Base-by-base conservation (phyloP, 2,113 vertebrate species). In the Peromyscus maniculatus region DNA sequence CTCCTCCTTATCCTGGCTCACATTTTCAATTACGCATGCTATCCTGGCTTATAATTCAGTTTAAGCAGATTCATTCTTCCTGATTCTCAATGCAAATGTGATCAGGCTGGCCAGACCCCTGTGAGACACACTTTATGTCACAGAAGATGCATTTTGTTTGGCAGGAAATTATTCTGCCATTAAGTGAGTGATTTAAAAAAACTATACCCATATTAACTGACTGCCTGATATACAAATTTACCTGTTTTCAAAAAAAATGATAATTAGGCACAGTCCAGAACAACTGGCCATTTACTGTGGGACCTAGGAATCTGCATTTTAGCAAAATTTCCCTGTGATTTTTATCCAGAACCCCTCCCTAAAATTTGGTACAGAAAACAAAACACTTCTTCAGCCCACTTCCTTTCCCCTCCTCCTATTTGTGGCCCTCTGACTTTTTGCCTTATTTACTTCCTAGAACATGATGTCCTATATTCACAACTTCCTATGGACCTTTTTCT, bases 31-130 rank as follows among this genome's bases (percentile, higher is more conserved):
- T 43, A 22, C 26, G 21, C 66, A 59, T 52, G 21, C 15, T 39
- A 36, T 26, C 21, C 71, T 52, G 26, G 33, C 62, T 86, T 72
- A 33, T 22, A 49, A 46, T 74, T 89, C 39, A 69, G 57, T 55
- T 75, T 55, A 87, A 21, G 21, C 39, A 43, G n/a, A 66, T 91
- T 77, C 62, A 1, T 55, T 82, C 26, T 78, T 55, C 21, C 28
- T 69, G 67, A 43, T 71, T 93, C 91, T 75, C 75, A 55, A 72
- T 94, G 87, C 46, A 71, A 64, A 55, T 95, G 39, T 72, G 43
- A 26, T 88, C 43, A 52, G 26, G 8, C 43, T 91, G 52, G 28
- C 80, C 6, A 84, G 8, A 64, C 5, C 3, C 67, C 43, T 82
- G 62, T 84, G 52, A 21, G 39, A 84, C 8, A 71, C 13, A 10